A percentile compares a stretch with the other conserved stretches of the same genome.
These are phyloP conservation scores for Hybos culiciformis DNA, from an alignment of 2,888 invertebrate species.

Conservation along the genomic window DNA sequence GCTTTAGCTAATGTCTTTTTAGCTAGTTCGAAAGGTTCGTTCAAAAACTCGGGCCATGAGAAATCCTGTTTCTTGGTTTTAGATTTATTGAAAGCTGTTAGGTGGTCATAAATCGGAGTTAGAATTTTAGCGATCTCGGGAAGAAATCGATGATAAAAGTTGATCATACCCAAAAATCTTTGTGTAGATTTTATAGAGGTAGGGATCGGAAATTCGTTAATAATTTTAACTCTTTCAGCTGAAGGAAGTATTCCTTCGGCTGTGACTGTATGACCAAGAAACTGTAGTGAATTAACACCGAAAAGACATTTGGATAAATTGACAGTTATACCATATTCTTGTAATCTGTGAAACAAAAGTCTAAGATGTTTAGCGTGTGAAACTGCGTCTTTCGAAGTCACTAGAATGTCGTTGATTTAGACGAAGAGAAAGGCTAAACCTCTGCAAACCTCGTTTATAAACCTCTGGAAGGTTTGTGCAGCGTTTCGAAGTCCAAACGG, in stretches of 20 bases:
- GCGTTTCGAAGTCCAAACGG: neutral
- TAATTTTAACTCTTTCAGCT: neutral
- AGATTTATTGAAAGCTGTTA: neutral
- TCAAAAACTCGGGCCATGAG: neutral
- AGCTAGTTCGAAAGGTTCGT: neutral
- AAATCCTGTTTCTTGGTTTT: neutral
- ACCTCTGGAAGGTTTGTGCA: neutral
- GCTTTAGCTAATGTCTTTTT: conserved; percentile 1
- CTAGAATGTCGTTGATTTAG: neutral
- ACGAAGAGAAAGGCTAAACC: neutral
- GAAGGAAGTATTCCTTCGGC: neutral
- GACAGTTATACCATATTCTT: neutral
- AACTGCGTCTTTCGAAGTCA: neutral
- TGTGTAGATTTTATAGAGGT: conserved; percentile 1
- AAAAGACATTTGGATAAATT: neutral
- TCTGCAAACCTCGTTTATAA: neutral
- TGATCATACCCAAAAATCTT: conserved; percentile 4
- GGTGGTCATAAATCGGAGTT: neutral
- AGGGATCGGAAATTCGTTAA: neutral
- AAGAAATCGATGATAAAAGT: conserved; percentile 6
- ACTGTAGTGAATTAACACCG: neutral
- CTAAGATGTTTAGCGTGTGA: too few species aligned
- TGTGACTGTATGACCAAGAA: neutral
- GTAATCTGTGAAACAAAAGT: neutral
- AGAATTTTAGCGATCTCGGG: conserved; percentile 1